Evolutionary conservation across 1,140 invertebrate species (phyloP), one percentile per base, ranked within the genome.

Genomic region (honey bee (Apis mellifera)): DNA sequence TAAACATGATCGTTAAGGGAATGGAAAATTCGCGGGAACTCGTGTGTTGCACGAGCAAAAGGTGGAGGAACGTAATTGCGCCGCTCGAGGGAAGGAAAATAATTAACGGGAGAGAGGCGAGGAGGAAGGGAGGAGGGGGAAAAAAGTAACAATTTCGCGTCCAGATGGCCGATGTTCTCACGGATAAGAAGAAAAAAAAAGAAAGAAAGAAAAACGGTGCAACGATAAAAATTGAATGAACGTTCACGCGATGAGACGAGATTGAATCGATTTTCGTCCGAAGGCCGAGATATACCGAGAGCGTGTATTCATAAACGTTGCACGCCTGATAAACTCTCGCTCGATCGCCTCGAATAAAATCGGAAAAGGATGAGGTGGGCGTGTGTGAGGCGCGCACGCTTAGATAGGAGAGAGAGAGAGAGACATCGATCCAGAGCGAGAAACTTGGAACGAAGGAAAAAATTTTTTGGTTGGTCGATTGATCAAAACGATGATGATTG

Each of bases 301-400:
- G 23, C 59, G 65, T 42, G 4, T 42, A 42, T 7, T 86, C 68
- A 54, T 86, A 62, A 64, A 80, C 77, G 60, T 68, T 65, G 21
- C 60, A 26, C 26, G 26, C 26, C 26, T 68, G 85, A 86, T 85
- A 85, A 82, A 79, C 84, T 32, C 68, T 79, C 71, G 83, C 78
- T 82, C 62, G 64, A 15, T 74, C 52, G 50, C 15, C 81, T 50
- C 48, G 69, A 86, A 55, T 50, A 73, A 86, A 59, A 52, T 50
- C 21, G 23, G 23, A 12, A 21, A 57, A 78, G 50, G 32, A 72
- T 69, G 50, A 13, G 26, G 55, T 64, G 73, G 64, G 65, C 65
- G 55, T 42, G 32, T 42, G 32, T 42, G 5, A 0, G 32, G 32
- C 32, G 32, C 48, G 5, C 9, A 15, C 52, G 17, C 26, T 32